Percentiles rank a stretch among this genome's conserved stretches.
These are phyloP conservation scores for Panonychus citri DNA, from an alignment of 1,140 invertebrate species.

Conservation along the genomic window DNA sequence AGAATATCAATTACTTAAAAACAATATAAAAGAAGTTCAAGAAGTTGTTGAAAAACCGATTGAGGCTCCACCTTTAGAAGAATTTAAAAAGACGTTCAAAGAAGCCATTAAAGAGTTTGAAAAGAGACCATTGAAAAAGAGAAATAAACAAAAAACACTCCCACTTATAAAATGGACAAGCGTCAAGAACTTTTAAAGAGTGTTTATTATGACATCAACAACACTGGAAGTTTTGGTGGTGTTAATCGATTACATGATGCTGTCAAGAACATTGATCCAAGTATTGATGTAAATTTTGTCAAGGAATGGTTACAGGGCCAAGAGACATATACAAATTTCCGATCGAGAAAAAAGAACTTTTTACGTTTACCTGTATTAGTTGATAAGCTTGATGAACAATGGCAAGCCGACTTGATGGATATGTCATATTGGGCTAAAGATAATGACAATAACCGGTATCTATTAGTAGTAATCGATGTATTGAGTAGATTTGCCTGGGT, in stretches of 20 bases:
- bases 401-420: conserved; percentile 16
- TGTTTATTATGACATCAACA: background rate
- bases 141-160: background rate
- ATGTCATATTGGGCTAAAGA: conserved; percentile 7
- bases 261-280: background rate
- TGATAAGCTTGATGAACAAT: conserved; percentile 12
- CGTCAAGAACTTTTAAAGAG: background rate
- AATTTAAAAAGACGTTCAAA: background rate
- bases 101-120: background rate
- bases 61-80: background rate
- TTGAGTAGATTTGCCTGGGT: conserved; percentile 16
- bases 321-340: conserved; percentile 15
- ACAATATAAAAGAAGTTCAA: background rate
- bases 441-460: conserved; percentile 13
- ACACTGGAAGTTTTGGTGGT: background rate
- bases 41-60: background rate
- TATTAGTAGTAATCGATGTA: conserved; percentile 15
- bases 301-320: conserved; percentile 11
- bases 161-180: background rate
- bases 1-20: background rate
- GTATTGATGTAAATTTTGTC: conserved; percentile 2
- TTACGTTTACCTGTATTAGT: conserved; percentile 5
- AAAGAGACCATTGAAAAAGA: background rate
- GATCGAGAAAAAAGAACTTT: conserved; percentile 14
- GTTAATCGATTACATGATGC: background rate